These are phyloP conservation scores for Crotophaga sulcirostris DNA, from an alignment of 2,113 vertebrate species.

Conservation along the genomic window DNA sequence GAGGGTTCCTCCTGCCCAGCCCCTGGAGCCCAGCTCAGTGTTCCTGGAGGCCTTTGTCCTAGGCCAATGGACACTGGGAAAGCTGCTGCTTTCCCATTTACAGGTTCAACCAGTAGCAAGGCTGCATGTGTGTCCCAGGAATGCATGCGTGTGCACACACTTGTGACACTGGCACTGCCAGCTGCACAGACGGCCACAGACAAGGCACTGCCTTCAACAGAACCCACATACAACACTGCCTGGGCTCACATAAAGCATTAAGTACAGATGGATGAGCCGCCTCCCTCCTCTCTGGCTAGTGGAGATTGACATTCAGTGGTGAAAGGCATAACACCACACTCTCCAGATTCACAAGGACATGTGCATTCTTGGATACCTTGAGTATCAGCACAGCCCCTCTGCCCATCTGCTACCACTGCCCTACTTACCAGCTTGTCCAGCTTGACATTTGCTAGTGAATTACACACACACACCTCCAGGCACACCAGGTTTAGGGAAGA, in stretches of 20 bases:
- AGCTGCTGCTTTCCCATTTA: neutral
- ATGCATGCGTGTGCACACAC: no score
- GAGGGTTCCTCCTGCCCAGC: neutral
- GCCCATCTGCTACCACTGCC: neutral
- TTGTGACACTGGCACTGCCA: rapidly evolving
- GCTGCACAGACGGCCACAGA: neutral
- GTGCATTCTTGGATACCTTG: neutral
- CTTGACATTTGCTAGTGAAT: neutral
- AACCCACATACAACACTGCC: neutral
- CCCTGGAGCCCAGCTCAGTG: neutral
- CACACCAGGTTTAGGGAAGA: neutral
- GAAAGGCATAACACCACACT: neutral
- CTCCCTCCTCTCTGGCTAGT: neutral
- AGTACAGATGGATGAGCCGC: neutral
- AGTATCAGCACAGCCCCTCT: neutral
- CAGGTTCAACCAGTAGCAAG: neutral
- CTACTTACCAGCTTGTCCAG: neutral
- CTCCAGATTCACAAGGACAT: neutral
- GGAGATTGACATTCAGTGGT: neutral
- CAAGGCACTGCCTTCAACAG: neutral
- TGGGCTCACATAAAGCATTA: neutral
- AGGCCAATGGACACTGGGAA: neutral
- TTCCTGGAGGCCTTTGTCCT: neutral
- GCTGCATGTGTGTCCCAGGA: neutral
- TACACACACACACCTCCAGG: neutral